Evolutionary conservation across 2,888 invertebrate genomes (phyloP), one percentile per base, ranked within the genome.

Genomic region (Temnothorax ravouxi): DNA sequence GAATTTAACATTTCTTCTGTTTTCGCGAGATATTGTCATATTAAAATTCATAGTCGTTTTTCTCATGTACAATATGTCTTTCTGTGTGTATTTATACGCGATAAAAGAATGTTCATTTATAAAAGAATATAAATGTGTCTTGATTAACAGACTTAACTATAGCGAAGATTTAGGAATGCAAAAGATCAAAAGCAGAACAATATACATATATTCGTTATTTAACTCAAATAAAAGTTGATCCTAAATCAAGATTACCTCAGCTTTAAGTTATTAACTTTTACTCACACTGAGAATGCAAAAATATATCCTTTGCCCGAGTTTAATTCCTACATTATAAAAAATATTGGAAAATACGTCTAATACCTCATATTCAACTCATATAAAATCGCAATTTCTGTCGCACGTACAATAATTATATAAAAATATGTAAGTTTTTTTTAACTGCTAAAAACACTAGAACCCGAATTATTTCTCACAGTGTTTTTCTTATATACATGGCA

Each of bases 41-140:
- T 66, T n/a, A 5, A 59, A 77, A 77, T 77, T 67, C 9, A 47
- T 44, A 56, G 18, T 67, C 29, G 13, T 77, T 66, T 67, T 67
- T 77, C 67, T 67, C 29, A 44, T 9, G 25, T 41, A 52, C 4
- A 2, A 13, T 18, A 67, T 34, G 44, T 54, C 34, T 67, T 56
- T 34, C 54, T 15, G 9, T 9, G 44, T 15, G 1, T 15, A 29
- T 56, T 56, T 29, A 67, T 34, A 77, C 15, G n/a, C 29, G 44
- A 44, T 44, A 54, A 34, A 77, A 54, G 25, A 54, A 66, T 54
- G n/a, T 66, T 41, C 11, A 62, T 66, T 29, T 76, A 41, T 54
- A 54, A 9, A 77, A 54, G 4, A 67, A 56, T 29, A 25, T 41
- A 5, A 52, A 64, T 47, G 3, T 25, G 6, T 64, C 13, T 44